Evolutionary conservation across 2,113 vertebrate genomes (phyloP).

Genomic region (Stictonetta naevosa): DNA sequence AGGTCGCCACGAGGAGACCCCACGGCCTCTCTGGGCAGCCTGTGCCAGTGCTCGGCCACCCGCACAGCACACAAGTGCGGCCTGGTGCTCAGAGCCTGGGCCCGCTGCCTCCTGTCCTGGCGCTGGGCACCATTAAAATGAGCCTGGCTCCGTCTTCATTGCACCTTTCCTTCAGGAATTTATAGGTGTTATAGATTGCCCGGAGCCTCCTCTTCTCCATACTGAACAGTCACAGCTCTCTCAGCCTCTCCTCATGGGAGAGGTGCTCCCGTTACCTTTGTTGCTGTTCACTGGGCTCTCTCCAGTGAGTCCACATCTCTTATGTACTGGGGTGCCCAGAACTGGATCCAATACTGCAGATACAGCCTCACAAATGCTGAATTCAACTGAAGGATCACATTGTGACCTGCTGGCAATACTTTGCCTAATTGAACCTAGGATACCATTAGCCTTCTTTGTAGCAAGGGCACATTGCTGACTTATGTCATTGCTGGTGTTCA

Average conservation of each 20-base stretch:
- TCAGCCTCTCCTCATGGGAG: no score
- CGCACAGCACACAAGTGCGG: neutral
- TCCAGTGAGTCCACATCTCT: no score
- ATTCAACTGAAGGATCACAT: no score
- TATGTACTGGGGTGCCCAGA: no score
- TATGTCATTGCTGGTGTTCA: neutral
- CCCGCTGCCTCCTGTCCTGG: neutral
- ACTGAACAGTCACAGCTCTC: no score
- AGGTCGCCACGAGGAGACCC: neutral
- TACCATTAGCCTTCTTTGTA: neutral
- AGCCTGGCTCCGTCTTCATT: neutral
- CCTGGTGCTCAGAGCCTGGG: neutral
- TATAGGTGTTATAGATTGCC: neutral
- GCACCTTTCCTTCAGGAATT: neutral
- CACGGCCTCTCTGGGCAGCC: neutral
- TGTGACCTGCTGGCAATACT: no score
- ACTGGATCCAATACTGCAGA: no score
- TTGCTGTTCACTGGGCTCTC: no score
- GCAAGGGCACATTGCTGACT: neutral
- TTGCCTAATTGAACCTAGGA: no score
- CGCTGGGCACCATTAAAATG: neutral
- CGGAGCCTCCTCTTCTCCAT: no score
- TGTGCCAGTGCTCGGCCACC: neutral
- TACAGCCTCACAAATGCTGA: no score
- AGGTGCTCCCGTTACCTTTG: no score